Evolutionary conservation across 2,113 vertebrate species (phyloP).

Genomic region (Phaethon lepturus): DNA sequence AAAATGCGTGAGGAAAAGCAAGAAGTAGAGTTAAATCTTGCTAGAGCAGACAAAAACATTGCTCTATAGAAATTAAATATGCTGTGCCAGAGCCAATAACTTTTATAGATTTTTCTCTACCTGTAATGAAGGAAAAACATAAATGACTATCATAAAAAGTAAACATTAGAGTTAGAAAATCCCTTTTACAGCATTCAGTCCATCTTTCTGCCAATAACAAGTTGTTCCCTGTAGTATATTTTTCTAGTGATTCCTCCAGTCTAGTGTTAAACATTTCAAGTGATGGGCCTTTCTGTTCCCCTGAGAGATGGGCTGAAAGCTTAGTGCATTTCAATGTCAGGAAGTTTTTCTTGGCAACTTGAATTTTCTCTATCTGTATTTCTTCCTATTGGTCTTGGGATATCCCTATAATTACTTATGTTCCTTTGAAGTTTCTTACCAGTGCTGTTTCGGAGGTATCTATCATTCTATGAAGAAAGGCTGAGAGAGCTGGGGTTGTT

Average conservation of each 20-base stretch:
- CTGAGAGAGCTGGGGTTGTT: too few relatives aligned
- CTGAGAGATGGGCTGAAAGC: constrained; percentile 6
- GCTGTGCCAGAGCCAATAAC: constrained; percentile 31
- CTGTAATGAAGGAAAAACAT: constrained; percentile 59
- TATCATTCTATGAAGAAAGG: neutral
- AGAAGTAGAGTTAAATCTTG: neutral
- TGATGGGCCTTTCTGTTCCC: neutral
- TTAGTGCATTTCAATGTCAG: constrained; percentile 35
- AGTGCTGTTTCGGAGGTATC: neutral
- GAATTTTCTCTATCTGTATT: neutral
- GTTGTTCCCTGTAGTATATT: constrained; percentile 43
- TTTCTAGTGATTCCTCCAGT: constrained; percentile 23
- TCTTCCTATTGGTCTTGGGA: neutral
- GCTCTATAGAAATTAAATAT: constrained; percentile 39
- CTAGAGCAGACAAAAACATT: neutral
- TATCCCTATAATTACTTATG: neutral
- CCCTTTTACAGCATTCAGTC: constrained; percentile 64
- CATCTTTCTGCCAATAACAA: constrained; percentile 60
- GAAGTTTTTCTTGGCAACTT: constrained; percentile 39
- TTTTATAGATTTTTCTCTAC: constrained; percentile 63
- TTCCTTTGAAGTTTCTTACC: neutral
- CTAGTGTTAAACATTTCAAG: constrained; percentile 36
- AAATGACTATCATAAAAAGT: constrained; percentile 67
- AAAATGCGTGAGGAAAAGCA: neutral
- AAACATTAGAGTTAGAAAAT: constrained; percentile 67